Base-by-base conservation (phyloP, 2,888 invertebrate genomes). In the Tanaodytes sp. region DNA sequence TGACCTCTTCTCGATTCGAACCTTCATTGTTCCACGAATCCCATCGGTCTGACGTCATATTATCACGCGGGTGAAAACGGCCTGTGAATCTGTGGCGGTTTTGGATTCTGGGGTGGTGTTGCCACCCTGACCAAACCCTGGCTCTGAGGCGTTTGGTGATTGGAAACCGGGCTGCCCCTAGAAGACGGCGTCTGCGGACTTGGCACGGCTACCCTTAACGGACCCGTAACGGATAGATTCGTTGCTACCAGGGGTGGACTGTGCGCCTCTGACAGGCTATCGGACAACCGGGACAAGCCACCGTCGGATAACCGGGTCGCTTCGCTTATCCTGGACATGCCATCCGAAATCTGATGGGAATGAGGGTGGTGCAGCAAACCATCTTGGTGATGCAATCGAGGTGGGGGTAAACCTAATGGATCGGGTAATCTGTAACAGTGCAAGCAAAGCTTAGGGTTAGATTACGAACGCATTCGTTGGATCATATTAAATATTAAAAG, bases 11-110 rank as follows among this genome's bases (percentile, higher is more conserved):
- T n/a, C n/a, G n/a, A n/a, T n/a, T n/a, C n/a, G n/a, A n/a, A n/a
- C n/a, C n/a, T n/a, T n/a, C n/a, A n/a, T n/a, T n/a, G n/a, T n/a
- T n/a, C n/a, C n/a, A n/a, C n/a, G n/a, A n/a, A n/a, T 45, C 71
- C 67, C 57, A 61, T 66, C 48, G 57, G 57, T 45, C 62, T 66
- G 43, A 40, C 49, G 40, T 73, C 74, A 63, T 82, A 82, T 85
- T 83, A 84, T 85, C 85, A 85, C 85, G 85, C 85, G 57, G 85
- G 85, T 79, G 85, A 84, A 59, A 85, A 85, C 0, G 85, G 85
- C 75, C 85, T 80, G 73, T 85, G 85, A 42, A 85, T 82, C 72
- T 84, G 84, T 19, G 82, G 83, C 5, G 85, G 84, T 69, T 83
- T 85, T 23, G 85, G 83, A 69, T 83, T 84, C 30, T 76, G 76